Conservation (phyloP, 2,797 vertebrate species). For the Muscicapa striata region DNA sequence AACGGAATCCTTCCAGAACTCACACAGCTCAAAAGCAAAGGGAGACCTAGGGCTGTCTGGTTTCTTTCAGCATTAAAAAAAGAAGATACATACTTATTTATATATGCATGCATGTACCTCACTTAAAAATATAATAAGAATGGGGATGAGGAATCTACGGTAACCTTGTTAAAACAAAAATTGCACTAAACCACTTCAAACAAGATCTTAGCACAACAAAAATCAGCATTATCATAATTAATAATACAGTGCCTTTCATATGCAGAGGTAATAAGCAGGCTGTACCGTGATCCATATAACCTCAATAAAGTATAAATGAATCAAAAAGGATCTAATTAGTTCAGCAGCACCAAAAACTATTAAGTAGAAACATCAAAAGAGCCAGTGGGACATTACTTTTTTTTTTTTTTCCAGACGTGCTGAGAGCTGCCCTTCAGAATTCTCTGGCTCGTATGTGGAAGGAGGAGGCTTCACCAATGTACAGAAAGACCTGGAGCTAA, state of each 20-base stretch:
- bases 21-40: not conserved
- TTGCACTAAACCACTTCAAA: not conserved
- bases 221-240: not conserved
- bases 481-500: rapidly evolving
- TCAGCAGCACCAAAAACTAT: conserved; percentile 23
- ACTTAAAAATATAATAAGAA: not conserved
- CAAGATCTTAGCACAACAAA: not conserved
- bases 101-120: not conserved
- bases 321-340: conserved; percentile 43
- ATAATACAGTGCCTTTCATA: conserved; percentile 22
- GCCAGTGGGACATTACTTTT: not conserved
- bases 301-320: conserved; percentile 31
- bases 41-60: not conserved
- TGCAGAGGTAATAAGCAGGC: not conserved
- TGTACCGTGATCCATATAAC: not conserved
- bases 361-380: conserved; percentile 46
- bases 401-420: not conserved
- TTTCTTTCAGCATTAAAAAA: not conserved
- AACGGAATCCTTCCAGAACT: not conserved
- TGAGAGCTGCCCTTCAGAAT: not conserved
- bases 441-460: not conserved
- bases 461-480: not conserved
- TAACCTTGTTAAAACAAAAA: conserved; percentile 7
- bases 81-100: not conserved
- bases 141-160: not conserved